Conservation (phyloP, 2,113 vertebrate species). For the Pterocles gutturalis region DNA sequence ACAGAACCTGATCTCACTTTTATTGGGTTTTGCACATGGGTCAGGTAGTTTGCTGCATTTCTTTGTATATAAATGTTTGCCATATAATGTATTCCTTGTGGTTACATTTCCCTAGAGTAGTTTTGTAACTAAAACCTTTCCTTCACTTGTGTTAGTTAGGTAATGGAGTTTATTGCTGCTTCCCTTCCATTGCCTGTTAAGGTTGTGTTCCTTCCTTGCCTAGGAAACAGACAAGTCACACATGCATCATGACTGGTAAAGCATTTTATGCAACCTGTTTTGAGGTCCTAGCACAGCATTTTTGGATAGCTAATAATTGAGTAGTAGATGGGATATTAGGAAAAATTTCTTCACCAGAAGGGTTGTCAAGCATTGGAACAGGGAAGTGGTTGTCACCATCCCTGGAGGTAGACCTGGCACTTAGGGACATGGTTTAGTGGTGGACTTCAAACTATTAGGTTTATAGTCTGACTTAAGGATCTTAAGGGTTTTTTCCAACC, state of each 20-base stretch:
- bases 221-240: background rate
- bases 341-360: background rate
- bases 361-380: background rate
- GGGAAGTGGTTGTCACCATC: background rate
- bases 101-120: background rate
- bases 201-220: background rate
- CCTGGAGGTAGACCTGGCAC: accelerated
- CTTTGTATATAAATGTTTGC: background rate
- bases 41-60: background rate
- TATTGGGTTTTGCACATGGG: background rate
- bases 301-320: background rate
- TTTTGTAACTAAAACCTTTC: background rate
- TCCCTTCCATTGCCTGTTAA: background rate
- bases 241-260: background rate
- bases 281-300: background rate
- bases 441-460: background rate
- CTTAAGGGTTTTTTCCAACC: background rate
- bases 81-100: background rate
- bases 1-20: background rate
- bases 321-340: background rate
- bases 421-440: background rate
- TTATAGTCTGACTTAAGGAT: accelerated
- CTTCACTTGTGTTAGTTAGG: background rate
- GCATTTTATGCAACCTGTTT: background rate
- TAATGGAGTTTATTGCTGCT: background rate